A percentile compares a stretch with the other conserved stretches of the same genome.
Conservation (phyloP, 2,113 vertebrate species). For the Misgurnus anguillicaudatus region DNA sequence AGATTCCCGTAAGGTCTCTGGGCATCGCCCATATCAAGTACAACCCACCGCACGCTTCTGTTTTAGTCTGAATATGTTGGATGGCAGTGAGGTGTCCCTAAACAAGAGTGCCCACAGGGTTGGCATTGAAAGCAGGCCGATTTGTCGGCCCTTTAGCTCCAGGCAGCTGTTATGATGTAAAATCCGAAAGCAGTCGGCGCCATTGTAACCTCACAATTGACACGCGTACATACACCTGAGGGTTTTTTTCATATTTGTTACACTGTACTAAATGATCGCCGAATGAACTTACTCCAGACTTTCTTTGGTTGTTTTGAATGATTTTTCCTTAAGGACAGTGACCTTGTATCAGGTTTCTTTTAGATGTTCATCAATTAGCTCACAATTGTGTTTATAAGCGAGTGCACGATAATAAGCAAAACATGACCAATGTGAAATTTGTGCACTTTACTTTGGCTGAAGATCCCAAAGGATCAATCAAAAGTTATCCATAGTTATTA, state of each 20-base stretch:
- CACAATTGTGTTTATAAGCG: no score
- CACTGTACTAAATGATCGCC: background rate
- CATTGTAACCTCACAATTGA: slow-evolving; percentile 24
- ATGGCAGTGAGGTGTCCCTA: slow-evolving; percentile 10
- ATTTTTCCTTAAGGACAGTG: background rate
- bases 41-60: slow-evolving; percentile 2
- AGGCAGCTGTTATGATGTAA: background rate
- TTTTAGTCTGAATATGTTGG: slow-evolving; percentile 19
- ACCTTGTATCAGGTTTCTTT: no score
- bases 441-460: no score
- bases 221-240: slow-evolving; percentile 6
- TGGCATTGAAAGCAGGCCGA: background rate
- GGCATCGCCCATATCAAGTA: slow-evolving; percentile 36
- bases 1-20: slow-evolving; percentile 16
- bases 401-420: no score
- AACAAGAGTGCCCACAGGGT: background rate
- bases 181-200: background rate
- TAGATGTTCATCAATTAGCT: no score
- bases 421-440: no score
- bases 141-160: slow-evolving; percentile 7
- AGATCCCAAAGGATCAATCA: no score
- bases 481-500: no score
- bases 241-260: slow-evolving; percentile 9
- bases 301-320: background rate
- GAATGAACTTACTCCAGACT: background rate